Base-by-base conservation (phyloP, 2,797 vertebrate genomes). In the Zenarchopterus dispar region DNA sequence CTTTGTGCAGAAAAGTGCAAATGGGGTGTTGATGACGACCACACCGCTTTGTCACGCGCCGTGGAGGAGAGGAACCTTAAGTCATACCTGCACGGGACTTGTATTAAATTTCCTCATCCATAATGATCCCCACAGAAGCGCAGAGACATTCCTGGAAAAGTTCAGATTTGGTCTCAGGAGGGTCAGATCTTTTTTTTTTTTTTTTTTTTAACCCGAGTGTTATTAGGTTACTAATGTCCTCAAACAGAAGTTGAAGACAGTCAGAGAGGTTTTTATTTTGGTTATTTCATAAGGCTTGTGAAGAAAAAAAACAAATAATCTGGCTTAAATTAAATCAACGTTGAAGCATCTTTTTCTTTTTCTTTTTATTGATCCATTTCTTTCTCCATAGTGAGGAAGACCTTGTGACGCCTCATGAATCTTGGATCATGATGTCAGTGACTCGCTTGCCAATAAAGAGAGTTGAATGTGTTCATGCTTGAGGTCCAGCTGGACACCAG, bases 11-110 rank as follows among this genome's bases (percentile, higher is more conserved):
- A 70, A 78, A 81, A 59, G 78, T 82, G 85, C 60, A 75, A 86
- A 86, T 78, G 75, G 82, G 81, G 73, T 86, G 84, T 80, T 75
- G 84, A 84, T 85, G 15, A 22, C 77, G 80, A 75, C 79, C 80
- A 76, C 83, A 74, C 73, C 53, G 46, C 76, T 18, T 61, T 26
- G 55, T 45, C 44, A 6, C 47, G 61, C 57, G n/a, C 58, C n/a
- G 1, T 19, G 58, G 24, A 62, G 6, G 18, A 2, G 50, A 54
- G 66, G 72, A 76, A 75, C 17, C 28, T 61, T 78, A 77, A 80
- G 63, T 81, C 77, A 77, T 66, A 85, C 76, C 68, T 83, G 70
- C 44, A 67, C 51, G 56, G 53, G 22, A 33, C 23, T 54, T 72
- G 44, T 65, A 69, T 83, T 81, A 39, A 49, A 79, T 80, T 78